Base-by-base conservation (phyloP, 1,140 invertebrate species). In the Cylas formicarius region DNA sequence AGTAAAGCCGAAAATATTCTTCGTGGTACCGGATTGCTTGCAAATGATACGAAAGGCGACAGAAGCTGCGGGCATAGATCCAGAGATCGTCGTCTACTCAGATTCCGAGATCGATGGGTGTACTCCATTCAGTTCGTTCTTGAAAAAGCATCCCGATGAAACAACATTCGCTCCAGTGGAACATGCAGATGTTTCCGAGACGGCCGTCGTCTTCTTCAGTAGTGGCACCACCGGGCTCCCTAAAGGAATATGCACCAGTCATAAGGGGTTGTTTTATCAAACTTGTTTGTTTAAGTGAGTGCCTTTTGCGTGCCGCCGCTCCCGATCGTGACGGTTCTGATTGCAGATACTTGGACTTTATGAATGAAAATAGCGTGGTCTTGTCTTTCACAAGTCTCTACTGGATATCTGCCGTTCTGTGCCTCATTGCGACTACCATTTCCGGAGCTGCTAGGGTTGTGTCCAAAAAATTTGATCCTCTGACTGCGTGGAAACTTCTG, bases 151-250 rank as follows among this genome's bases (percentile, higher is more conserved):
- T 13, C 11, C 44, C 19, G 35, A 50, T 2, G 60, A 57, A 49
- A 43, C 54, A 13, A 20, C 32, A 11, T 63, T 61, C 29, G 31
- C 40, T 36, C 62, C 62, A 21, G 29, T 33, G 11, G 31, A 31
- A 23, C 44, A 56, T 9, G 26, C 50, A 2, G 40, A 48, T 44
- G 19, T 52, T n/a, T n/a, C 48, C n/a, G 55, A 62, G 21, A 67
- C 56, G 1, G 61, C 57, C 4, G 27, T 61, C 0, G 61, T 73
- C 10, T 24, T 71, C 7, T 71, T 63, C 43, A 74, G 81, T 1
- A 84, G 81, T 54, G 84, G 84, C 4, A 84, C 82, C 3, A 86
- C 82, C 24, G 82, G 82, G 26, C 62, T 76, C 20, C 82, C 84
- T 0, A 88, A 88, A 65, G 82, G 81, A 9, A 81, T 83, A 0